phyloP scores from a whole-genome alignment of 1,140 invertebrate genomes.

The Eulimnadia texana region DNA sequence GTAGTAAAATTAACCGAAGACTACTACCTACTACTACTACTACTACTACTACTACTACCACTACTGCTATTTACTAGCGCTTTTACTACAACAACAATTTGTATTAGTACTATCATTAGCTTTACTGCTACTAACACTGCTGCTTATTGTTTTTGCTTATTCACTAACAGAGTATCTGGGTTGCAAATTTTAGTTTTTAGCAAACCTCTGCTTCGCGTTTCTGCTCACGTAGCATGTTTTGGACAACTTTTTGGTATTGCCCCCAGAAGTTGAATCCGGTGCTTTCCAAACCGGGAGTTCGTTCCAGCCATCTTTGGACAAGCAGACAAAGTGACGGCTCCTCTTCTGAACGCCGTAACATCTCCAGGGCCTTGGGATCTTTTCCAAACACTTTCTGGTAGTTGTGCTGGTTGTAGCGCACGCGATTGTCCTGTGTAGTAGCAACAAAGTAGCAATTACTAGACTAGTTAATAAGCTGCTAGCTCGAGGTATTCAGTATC shows the following conservation, averaged over 20 bases:
- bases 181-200: no score
- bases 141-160: no score
- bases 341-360: conserved; percentile 57
- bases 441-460: neutral
- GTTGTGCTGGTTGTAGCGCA: conserved; percentile 79
- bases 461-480: neutral
- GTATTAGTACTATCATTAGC: no score
- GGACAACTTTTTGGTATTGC: conserved; percentile 67
- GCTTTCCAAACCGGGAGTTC: conserved; percentile 71
- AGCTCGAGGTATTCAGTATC: no score
- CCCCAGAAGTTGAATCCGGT: conserved; percentile 83
- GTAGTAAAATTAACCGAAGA: no score
- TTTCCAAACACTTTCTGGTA: conserved; percentile 76
- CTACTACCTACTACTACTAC: no score
- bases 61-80: no score
- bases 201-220: conserved; percentile 41
- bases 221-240: conserved; percentile 52
- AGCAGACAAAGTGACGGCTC: conserved; percentile 70
- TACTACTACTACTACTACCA: no score
- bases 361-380: conserved; percentile 50
- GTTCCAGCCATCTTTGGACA: conserved; percentile 81
- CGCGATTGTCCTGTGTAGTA: conserved; percentile 48
- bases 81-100: no score
- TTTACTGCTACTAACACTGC: no score
- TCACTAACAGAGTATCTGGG: no score